A percentile compares a stretch with the other conserved stretches of the same genome.
Evolutionary conservation across 2,888 invertebrate species (phyloP).

Genomic region (Ecliptopera silaceata): DNA sequence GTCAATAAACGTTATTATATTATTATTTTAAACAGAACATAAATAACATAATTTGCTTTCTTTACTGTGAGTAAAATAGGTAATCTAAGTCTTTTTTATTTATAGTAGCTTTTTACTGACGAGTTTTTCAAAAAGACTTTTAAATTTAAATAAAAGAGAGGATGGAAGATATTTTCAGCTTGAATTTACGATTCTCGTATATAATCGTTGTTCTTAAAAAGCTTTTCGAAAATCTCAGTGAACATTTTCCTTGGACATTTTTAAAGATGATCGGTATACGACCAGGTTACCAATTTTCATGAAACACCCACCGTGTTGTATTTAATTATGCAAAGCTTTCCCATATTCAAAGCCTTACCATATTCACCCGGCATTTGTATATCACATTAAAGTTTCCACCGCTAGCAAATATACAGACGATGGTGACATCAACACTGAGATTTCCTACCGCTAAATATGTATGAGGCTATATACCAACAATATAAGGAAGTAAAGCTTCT

Average conservation of each 20-base stretch:
- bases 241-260: constrained; percentile 1
- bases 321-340: constrained; percentile 25
- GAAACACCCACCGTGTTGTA: constrained; percentile 6
- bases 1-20: no score
- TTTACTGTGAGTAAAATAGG: no score
- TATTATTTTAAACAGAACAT: no score
- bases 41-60: no score
- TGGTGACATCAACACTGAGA: constrained; percentile 35
- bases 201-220: background rate
- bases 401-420: constrained; percentile 28
- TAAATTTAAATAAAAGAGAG: no score
- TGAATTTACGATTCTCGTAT: background rate
- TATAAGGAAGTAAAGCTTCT: constrained; percentile 36
- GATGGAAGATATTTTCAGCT: no score
- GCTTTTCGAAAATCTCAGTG: background rate
- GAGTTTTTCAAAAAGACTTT: no score
- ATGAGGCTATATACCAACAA: constrained; percentile 36
- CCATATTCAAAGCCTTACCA: constrained; percentile 22
- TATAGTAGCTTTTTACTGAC: no score
- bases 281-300: constrained; percentile 18
- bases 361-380: constrained; percentile 22
- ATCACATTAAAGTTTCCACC: constrained; percentile 33
- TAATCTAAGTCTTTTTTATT: no score
- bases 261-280: constrained; percentile 2
- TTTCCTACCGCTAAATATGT: constrained; percentile 38